These are phyloP conservation scores for Caenorhabditis sp. DNA, from an alignment of 2,888 invertebrate species.

Conservation along the genomic window DNA sequence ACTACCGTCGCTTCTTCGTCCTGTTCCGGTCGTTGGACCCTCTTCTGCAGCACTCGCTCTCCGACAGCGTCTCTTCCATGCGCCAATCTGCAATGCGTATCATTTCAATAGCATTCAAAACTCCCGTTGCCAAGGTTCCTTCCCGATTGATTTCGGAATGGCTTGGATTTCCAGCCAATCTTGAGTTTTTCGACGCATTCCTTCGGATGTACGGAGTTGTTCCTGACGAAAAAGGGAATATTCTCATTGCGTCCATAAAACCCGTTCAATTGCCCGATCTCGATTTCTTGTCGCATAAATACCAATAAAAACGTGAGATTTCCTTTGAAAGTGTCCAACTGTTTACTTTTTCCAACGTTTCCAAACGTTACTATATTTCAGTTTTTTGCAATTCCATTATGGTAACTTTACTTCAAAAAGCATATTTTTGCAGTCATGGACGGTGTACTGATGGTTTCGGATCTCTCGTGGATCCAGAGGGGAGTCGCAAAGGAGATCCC, in stretches of 20 bases:
- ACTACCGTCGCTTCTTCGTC: slow-evolving; percentile 45
- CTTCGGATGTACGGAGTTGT: slow-evolving; percentile 9
- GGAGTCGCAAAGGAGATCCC: slow-evolving; percentile 74
- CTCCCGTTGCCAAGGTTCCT: slow-evolving; percentile 22
- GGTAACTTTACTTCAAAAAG: too few species aligned
- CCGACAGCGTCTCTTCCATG: slow-evolving; percentile 31
- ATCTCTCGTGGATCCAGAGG: slow-evolving; percentile 71
- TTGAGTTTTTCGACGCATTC: slow-evolving; percentile 8
- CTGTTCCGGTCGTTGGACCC: slow-evolving; percentile 11
- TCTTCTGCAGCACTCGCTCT: slow-evolving; percentile 15
- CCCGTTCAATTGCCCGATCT: slow-evolving; percentile 1
- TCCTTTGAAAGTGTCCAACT: not conserved
- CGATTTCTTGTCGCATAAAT: slow-evolving; percentile 9
- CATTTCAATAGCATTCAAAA: slow-evolving; percentile 52
- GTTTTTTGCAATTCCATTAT: not conserved
- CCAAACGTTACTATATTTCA: not conserved
- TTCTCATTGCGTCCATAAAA: slow-evolving; percentile 12
- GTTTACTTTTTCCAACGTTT: not conserved
- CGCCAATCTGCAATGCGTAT: slow-evolving; percentile 39
- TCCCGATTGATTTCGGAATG: slow-evolving; percentile 21
- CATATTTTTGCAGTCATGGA: slow-evolving; percentile 64
- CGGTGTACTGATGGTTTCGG: slow-evolving; percentile 66
- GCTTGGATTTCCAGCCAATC: slow-evolving; percentile 29
- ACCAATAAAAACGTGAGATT: slow-evolving; percentile 16
- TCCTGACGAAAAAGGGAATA: slow-evolving; percentile 11